phyloP scores from a whole-genome alignment of 2,113 vertebrate genomes.

The Pelecanus crispus region DNA sequence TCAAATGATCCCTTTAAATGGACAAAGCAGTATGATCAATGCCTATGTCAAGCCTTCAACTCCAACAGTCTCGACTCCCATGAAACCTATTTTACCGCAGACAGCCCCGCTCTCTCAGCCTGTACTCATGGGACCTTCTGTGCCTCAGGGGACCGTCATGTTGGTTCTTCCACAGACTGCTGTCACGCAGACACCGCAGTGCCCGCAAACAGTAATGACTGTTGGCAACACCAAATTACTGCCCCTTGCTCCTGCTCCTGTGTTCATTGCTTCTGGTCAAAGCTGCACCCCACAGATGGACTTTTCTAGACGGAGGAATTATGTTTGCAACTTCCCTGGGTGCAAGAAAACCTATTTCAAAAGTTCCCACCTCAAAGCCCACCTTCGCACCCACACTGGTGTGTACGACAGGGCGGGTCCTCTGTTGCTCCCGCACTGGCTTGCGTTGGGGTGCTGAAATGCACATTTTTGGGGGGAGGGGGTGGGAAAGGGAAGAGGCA shows the following conservation, averaged over 20 bases:
- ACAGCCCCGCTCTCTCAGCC: constrained; percentile 69
- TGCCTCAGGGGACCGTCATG: constrained; percentile 90
- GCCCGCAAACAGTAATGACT: constrained; percentile 75
- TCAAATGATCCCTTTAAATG: constrained; percentile 86
- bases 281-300: constrained; percentile 76
- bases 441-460: neutral
- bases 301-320: constrained; percentile 92
- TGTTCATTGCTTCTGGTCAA: constrained; percentile 84
- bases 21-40: constrained; percentile 79
- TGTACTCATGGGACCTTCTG: constrained; percentile 81
- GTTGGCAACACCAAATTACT: constrained; percentile 87
- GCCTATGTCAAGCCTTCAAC: constrained; percentile 82
- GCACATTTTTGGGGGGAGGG: accelerated
- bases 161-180: constrained; percentile 88
- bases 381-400: constrained; percentile 98
- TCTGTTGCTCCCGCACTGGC: neutral
- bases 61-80: constrained; percentile 53
- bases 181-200: constrained; percentile 64
- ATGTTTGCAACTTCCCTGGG: constrained; percentile 88
- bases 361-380: constrained; percentile 97
- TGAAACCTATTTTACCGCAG: constrained; percentile 81
- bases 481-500: neutral
- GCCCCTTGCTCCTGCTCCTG: constrained; percentile 90
- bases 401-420: neutral
- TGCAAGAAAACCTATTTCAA: constrained; percentile 99